Conservation (phyloP, 2,888 invertebrate genomes). For the Drosophila mimica region DNA sequence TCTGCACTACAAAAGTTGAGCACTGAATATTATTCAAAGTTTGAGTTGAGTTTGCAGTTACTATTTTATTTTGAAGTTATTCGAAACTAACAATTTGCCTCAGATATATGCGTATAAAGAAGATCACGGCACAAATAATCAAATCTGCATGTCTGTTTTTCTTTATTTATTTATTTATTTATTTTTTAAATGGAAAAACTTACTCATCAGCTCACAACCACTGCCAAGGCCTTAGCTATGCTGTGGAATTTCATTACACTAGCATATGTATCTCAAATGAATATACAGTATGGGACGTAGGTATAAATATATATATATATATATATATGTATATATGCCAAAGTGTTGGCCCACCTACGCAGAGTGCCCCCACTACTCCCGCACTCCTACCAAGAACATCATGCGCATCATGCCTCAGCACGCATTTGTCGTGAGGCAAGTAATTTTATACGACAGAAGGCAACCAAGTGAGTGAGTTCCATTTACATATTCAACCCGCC, state of each 20-base stretch:
- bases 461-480: slow-evolving; percentile 42
- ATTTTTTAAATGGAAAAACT: neutral
- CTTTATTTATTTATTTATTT: neutral
- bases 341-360: slow-evolving; percentile 8
- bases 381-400: neutral
- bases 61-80: neutral
- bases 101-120: neutral
- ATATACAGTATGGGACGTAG: neutral
- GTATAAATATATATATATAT: neutral
- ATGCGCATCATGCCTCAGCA: neutral
- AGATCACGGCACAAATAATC: neutral
- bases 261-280: neutral
- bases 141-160: neutral
- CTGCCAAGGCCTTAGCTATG: neutral
- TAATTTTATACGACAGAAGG: slow-evolving; percentile 57
- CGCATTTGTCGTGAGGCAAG: slow-evolving; percentile 3
- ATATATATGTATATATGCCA: neutral
- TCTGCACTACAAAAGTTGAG: neutral
- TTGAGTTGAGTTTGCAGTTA: neutral
- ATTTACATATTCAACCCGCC: slow-evolving; percentile 52
- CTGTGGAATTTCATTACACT: slow-evolving; percentile 2
- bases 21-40: neutral
- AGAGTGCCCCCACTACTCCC: neutral
- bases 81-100: neutral
- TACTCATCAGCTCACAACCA: neutral